Conservation (phyloP, 2,113 vertebrate species). For the Aptenodytes patagonicus region DNA sequence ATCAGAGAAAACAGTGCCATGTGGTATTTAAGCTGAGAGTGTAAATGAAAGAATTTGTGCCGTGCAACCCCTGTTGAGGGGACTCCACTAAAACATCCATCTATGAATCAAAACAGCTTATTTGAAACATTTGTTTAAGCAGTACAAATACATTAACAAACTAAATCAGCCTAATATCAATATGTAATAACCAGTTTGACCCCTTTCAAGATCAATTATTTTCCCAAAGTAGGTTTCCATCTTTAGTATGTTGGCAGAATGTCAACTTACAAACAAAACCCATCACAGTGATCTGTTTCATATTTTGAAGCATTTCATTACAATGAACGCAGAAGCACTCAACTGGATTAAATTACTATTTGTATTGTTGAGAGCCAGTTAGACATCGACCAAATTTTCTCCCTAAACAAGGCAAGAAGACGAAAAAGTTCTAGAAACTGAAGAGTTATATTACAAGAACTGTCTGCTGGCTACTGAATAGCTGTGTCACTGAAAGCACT, state of each 20-base stretch:
- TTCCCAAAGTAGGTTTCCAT: constrained; percentile 29
- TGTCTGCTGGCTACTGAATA: neutral
- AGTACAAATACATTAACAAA: constrained; percentile 6
- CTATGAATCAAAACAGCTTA: neutral
- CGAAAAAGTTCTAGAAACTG: neutral
- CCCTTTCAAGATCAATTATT: constrained; percentile 30
- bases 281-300: neutral
- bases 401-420: neutral
- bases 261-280: constrained; percentile 30
- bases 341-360: constrained; percentile 25
- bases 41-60: neutral
- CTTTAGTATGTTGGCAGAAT: constrained; percentile 20
- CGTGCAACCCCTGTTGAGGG: neutral
- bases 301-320: constrained; percentile 21
- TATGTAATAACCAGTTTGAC: constrained; percentile 33
- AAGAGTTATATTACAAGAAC: neutral
- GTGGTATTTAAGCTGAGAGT: neutral
- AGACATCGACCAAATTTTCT: neutral
- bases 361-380: neutral
- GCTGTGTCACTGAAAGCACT: neutral
- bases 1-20: neutral
- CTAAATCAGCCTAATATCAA: constrained; percentile 23
- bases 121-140: constrained; percentile 19
- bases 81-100: neutral
- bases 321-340: neutral